Conservation (phyloP, 2,888 invertebrate genomes). For the Miltochrista miniata region DNA sequence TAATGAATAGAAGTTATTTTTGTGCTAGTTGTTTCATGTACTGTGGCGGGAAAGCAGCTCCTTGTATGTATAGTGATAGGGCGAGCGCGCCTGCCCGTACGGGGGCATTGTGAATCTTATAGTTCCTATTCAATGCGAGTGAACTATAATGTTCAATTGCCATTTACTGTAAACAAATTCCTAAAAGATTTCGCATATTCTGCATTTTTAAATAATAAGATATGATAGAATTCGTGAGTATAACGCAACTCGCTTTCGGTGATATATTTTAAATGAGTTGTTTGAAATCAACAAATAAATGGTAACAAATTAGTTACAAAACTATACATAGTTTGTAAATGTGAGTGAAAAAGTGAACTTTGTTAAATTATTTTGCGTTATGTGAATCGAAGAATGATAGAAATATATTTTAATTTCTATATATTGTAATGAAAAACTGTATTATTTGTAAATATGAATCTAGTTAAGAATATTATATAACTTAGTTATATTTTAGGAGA, state of each 20-base stretch:
- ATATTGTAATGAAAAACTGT: constrained; percentile 80
- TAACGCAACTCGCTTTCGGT: constrained; percentile 81
- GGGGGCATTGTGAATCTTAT: constrained; percentile 83
- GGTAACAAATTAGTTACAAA: constrained; percentile 75
- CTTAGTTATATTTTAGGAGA: constrained; percentile 83
- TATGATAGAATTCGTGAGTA: constrained; percentile 78
- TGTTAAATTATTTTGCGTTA: constrained; percentile 85
- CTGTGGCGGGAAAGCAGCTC: constrained; percentile 55
- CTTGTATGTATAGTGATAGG: constrained; percentile 61
- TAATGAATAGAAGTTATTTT: constrained; percentile 71
- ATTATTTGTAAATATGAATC: constrained; percentile 86
- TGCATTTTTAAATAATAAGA: constrained; percentile 82
- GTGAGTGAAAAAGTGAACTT: constrained; percentile 83
- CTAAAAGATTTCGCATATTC: constrained; percentile 82
- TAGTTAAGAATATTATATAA: constrained; percentile 85
- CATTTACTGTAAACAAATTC: constrained; percentile 80
- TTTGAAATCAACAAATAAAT: constrained; percentile 73
- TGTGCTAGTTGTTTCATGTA: constrained; percentile 74
- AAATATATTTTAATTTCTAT: constrained; percentile 84
- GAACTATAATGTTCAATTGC: constrained; percentile 84
- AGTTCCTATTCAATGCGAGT: constrained; percentile 83
- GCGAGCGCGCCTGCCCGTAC: constrained; percentile 49
- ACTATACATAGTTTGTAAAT: constrained; percentile 75
- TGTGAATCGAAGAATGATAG: constrained; percentile 83
- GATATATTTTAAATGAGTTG: constrained; percentile 82